These are phyloP conservation scores for Eremophila alpestris DNA, from an alignment of 2,797 vertebrate species.

Conservation along the genomic window DNA sequence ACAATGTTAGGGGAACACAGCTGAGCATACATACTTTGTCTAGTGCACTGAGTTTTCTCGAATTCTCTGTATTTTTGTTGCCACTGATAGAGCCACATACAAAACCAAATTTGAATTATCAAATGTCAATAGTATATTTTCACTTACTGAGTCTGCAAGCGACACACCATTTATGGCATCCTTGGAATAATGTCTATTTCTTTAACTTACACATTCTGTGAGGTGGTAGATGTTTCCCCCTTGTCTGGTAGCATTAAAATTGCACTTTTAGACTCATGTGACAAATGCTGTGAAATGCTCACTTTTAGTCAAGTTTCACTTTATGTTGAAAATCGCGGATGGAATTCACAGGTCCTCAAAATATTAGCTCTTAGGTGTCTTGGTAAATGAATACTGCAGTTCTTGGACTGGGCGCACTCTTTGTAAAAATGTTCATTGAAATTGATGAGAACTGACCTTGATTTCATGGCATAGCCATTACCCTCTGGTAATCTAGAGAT, in stretches of 20 bases:
- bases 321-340: not conserved
- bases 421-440: conserved; percentile 27
- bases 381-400: not conserved
- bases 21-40: not conserved
- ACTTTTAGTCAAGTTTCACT: conserved; percentile 47
- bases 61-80: not conserved
- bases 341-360: conserved; percentile 33
- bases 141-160: not conserved
- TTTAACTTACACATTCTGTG: conserved; percentile 19
- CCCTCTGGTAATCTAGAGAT: conserved; percentile 38
- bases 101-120: not conserved
- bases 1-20: not conserved
- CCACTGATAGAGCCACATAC: not conserved
- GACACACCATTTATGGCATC: not conserved
- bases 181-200: conserved; percentile 12
- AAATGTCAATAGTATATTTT: not conserved
- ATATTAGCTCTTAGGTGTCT: conserved; percentile 18
- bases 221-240: conserved; percentile 10
- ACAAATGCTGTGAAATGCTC: conserved; percentile 22
- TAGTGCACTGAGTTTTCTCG: not conserved
- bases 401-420: not conserved
- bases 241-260: conserved; percentile 43
- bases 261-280: conserved; percentile 8
- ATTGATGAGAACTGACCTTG: conserved; percentile 42
- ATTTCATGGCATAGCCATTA: conserved; percentile 22